Evolutionary conservation across 2,797 vertebrate genomes (phyloP), one percentile per base, ranked within the genome.

Genomic region (Acipenser oxyrinchus): DNA sequence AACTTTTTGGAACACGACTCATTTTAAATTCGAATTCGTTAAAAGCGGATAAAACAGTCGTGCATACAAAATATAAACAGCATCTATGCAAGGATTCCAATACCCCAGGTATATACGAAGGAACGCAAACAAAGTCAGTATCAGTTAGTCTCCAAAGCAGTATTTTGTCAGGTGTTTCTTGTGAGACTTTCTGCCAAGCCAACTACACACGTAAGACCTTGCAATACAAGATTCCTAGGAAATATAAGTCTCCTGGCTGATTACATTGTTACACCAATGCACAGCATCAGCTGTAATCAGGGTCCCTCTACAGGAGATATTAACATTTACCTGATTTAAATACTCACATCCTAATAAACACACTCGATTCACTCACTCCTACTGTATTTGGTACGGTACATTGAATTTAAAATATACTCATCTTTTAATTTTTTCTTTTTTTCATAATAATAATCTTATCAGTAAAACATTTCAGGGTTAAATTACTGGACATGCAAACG

Each of bases 221-320:
- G 82, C 81, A 85, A 48, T 62, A 62, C 83, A 81, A 83, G 81
- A 76, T 85, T 79, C 79, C 58, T 75, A 77, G 76, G 77, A 82
- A 81, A 80, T 79, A 85, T 82, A 86, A 79, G 76, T 83, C 78
- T 80, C 80, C 78, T 62, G 75, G 78, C 81, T 82, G 81, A 86
- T 83, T 81, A 84, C 71, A 83, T 78, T 79, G 79, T 77, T 89
- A 90, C 87, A 90, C 83, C 81, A 87, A 88, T 37, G 74, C 83
- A 92, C 86, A 83, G 86, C 90, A 93, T 91, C 90, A 90, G 90
- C 90, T 91, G 37, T 4, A 37, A 37, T 5, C 37, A 37, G 37
- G 89, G 89, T 90, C 90, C 90, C 88, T 90, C 87, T 89, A 90
- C 89, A 90, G 89, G 88, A 37, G 1, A 37, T 84, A 87, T 83